Conservation (phyloP, 2,888 invertebrate species). For the Dicyrtomina minuta region DNA sequence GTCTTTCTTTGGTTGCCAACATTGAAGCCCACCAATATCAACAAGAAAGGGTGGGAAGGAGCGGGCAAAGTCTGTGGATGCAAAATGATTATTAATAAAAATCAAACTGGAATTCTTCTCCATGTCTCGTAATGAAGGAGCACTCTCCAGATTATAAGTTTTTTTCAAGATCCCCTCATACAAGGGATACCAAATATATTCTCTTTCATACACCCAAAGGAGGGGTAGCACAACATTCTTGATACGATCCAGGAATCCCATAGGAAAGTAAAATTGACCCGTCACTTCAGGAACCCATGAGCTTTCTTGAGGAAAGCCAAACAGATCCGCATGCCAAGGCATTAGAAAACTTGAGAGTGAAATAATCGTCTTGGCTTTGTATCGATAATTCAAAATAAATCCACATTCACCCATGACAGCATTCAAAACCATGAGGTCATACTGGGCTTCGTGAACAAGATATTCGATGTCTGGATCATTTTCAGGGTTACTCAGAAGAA, state of each 20-base stretch:
- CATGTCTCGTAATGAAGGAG: constrained; percentile 4
- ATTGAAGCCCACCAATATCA: constrained; percentile 21
- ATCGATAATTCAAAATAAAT: constrained; percentile 11
- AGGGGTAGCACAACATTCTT: background rate
- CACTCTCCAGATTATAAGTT: background rate
- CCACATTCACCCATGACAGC: constrained; percentile 24
- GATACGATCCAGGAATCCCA: constrained; percentile 11
- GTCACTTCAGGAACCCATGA: constrained; percentile 15
- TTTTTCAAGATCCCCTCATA: background rate
- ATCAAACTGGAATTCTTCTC: constrained; percentile 21
- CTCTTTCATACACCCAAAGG: background rate
- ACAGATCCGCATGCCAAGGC: constrained; percentile 15
- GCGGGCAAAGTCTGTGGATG: constrained; percentile 7
- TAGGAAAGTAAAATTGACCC: background rate
- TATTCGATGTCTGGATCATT: constrained; percentile 18
- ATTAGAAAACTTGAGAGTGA: constrained; percentile 13
- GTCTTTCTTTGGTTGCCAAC: constrained; percentile 6
- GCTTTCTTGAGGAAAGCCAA: constrained; percentile 11
- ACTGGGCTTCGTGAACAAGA: constrained; percentile 16
- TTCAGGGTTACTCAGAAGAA: constrained; percentile 1
- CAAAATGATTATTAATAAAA: constrained; percentile 23
- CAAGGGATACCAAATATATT: background rate
- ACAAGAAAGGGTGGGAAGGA: constrained; percentile 17
- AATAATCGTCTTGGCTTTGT: constrained; percentile 11
- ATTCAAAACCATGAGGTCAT: constrained; percentile 24